A percentile compares a stretch with the other conserved stretches of the same genome.
Evolutionary conservation across 2,113 vertebrate species (phyloP).

Genomic region (Epinephelus lanceolatus): DNA sequence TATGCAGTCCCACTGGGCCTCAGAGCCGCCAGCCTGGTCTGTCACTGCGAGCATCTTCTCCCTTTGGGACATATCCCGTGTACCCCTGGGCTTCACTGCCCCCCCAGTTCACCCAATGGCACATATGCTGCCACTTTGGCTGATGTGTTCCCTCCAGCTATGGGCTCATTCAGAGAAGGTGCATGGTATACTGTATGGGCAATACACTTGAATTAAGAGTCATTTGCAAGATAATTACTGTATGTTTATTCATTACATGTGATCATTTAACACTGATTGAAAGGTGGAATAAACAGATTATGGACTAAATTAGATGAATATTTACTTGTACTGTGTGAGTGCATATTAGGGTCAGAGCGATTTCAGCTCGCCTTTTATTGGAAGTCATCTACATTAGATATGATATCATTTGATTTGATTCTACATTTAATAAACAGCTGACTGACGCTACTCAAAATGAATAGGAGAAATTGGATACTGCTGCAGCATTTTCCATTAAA

Average conservation of each 20-base stretch:
- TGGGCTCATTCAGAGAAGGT: slow-evolving; percentile 12
- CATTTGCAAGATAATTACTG: slow-evolving; percentile 38
- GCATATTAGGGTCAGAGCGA: background rate
- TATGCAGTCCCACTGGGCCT: slow-evolving; percentile 25
- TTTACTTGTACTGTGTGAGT: background rate
- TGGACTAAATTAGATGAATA: slow-evolving; percentile 7
- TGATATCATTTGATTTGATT: background rate
- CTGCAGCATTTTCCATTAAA: background rate
- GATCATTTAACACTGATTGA: slow-evolving; percentile 43
- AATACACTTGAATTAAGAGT: slow-evolving; percentile 10
- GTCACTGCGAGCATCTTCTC: slow-evolving; percentile 4
- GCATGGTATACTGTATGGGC: slow-evolving; percentile 11
- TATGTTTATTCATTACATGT: slow-evolving; percentile 44
- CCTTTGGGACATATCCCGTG: slow-evolving; percentile 15
- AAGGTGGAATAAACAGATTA: slow-evolving; percentile 14
- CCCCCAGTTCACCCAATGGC: background rate
- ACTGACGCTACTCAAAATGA: background rate
- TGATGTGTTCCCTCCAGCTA: slow-evolving; percentile 41
- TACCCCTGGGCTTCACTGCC: background rate
- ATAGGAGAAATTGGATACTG: background rate
- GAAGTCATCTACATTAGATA: background rate
- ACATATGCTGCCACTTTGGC: slow-evolving; percentile 38
- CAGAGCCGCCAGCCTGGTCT: background rate
- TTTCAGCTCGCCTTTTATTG: background rate
- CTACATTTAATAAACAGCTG: background rate